Percentiles rank a stretch among this genome's conserved stretches.
phyloP scores from a whole-genome alignment of 2,113 vertebrate species.

The Antigone vipio region DNA sequence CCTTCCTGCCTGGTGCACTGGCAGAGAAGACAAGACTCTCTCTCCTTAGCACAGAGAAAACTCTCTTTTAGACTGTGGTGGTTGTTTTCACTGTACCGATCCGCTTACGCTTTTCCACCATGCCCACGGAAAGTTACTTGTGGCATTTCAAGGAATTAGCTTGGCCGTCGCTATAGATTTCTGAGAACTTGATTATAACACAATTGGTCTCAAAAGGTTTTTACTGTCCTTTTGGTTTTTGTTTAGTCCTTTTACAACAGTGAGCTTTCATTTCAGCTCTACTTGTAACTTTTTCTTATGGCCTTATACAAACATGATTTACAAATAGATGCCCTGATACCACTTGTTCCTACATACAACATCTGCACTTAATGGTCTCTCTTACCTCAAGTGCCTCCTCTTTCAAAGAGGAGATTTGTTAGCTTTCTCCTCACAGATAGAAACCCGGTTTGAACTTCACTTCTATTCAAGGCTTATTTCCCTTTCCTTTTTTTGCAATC shows the following conservation, averaged over 20 bases:
- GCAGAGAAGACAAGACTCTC: background rate
- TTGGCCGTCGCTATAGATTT: background rate
- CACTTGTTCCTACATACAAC: background rate
- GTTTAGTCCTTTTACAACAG: background rate
- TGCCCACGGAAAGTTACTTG: background rate
- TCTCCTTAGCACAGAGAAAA: background rate
- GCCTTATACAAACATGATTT: conserved; percentile 1
- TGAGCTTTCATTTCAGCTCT: background rate
- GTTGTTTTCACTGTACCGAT: background rate
- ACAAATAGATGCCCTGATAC: background rate
- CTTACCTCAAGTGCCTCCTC: background rate
- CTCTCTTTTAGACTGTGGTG: background rate
- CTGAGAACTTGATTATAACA: background rate
- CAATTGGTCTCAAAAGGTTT: background rate
- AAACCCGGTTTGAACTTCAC: background rate
- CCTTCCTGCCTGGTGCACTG: background rate
- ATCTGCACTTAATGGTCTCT: background rate
- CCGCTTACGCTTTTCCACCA: background rate
- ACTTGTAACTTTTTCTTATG: background rate
- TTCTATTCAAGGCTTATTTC: background rate
- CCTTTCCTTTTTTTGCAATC: background rate
- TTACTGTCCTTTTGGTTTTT: background rate
- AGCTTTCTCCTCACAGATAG: background rate
- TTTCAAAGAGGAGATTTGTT: background rate
- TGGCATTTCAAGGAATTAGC: background rate